Base-by-base conservation (phyloP, 2,113 vertebrate species). In the Cynocephalus volans region DNA sequence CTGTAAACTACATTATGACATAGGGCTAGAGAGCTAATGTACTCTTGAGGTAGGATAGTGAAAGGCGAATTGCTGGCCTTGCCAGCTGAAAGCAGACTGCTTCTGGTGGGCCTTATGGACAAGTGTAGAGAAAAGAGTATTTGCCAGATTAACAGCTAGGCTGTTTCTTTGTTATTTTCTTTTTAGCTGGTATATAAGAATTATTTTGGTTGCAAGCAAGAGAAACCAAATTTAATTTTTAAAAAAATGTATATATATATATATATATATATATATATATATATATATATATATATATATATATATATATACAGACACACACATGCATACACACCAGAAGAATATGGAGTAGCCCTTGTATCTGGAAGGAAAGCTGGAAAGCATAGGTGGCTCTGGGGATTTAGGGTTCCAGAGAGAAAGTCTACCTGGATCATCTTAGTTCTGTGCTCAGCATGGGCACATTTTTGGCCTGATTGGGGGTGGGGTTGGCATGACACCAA, bases 201-300 rank as follows among this genome's bases (percentile, higher is more conserved):
- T 60, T 75, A 60, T 83, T 95, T 80, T 69, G 64, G 89, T 84
- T 48, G 14, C n/a, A 75, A 96, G n/a, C 58, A 88, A 95, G 41
- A 96, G n/a, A 96, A 89, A 75, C 7, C 58, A 93, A 95, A 92
- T 17, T 69, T 76, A 96, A 83, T 9, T 67, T n/a, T n/a, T 41
- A 41, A 41, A 41, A 41, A 41, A 41, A 41, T 41, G 4, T 41
- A 4, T 41, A 41, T 41, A 41, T 41, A 41, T 41, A 41, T 41
- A 3, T 41, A 3, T 41, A 41, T 41, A 41, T 41, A 41, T 41
- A 41, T 41, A 4, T 41, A 41, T 41, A 41, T 41, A 41, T 41
- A 41, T 41, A 41, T 41, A 41, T 41, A 41, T 41, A 4, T 41
- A 41, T 41, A 41, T 41, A 41, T 41, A 41, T 41, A 41, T 41